These are phyloP conservation scores for Diarsia rubi DNA, from an alignment of 2,888 invertebrate genomes.

Conservation along the genomic window DNA sequence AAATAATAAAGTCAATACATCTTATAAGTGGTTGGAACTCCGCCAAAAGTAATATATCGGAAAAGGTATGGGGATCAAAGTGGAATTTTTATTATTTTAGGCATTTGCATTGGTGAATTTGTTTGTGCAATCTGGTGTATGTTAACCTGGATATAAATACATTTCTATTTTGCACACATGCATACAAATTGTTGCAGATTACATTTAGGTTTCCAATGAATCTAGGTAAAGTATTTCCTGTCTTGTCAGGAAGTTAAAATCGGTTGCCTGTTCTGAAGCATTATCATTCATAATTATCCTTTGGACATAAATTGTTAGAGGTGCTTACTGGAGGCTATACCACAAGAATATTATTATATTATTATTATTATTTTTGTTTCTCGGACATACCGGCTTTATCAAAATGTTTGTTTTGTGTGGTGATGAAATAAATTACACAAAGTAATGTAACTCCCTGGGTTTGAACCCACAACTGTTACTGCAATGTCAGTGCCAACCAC, in stretches of 20 bases:
- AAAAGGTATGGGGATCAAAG: conserved; percentile 63
- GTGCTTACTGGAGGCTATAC: not conserved
- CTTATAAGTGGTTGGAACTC: conserved; percentile 58
- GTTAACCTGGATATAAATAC: conserved; percentile 57
- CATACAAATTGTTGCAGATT: conserved; percentile 28
- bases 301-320: no score
- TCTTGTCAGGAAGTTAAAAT: not conserved
- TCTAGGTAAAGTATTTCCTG: conserved; percentile 30
- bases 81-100: conserved; percentile 65
- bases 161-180: conserved; percentile 35
- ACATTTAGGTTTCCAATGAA: not conserved
- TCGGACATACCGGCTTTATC: no score
- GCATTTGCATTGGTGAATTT: conserved; percentile 60
- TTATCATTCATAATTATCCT: not conserved
- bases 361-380: no score
- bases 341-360: no score
- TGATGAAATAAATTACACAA: no score
- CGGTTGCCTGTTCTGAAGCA: not conserved
- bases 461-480: no score
- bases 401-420: no score
- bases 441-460: no score
- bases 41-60: conserved; percentile 63
- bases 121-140: conserved; percentile 62
- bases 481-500: no score
- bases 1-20: conserved; percentile 61